Conservation (phyloP, 2,113 vertebrate species). For the Anarrhichthys ocellatus region DNA sequence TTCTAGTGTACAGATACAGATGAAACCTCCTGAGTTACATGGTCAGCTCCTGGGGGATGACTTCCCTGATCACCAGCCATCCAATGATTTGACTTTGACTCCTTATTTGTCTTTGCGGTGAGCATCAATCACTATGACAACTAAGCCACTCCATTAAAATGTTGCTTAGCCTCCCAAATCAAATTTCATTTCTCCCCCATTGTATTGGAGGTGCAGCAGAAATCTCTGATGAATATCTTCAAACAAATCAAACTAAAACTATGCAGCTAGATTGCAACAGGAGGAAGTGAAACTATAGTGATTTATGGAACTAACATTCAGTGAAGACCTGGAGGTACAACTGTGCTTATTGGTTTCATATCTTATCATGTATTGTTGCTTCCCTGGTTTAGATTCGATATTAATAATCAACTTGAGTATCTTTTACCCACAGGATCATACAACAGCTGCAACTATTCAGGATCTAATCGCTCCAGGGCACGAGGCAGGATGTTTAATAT, state of each 20-base stretch:
- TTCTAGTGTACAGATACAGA: neutral
- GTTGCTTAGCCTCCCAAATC: neutral
- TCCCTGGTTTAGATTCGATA: neutral
- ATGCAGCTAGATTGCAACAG: neutral
- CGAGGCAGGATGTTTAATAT: neutral
- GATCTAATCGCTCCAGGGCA: neutral
- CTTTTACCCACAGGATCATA: neutral
- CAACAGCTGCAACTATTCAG: neutral
- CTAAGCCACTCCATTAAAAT: neutral
- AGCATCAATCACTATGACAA: neutral
- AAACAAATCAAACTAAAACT: no score
- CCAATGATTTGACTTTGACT: neutral
- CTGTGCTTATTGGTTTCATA: neutral
- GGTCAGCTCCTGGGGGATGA: neutral
- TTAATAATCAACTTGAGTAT: neutral
- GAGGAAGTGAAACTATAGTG: neutral
- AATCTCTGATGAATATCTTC: neutral
- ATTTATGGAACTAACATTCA: neutral
- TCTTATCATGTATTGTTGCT: neutral
- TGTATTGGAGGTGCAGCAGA: neutral
- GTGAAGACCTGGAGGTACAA: neutral
- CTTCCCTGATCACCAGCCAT: no score
- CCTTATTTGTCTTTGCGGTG: no score
- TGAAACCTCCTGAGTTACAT: neutral
- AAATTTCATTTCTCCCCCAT: neutral